Base-by-base conservation (phyloP, 2,888 invertebrate species). In the Lasioglossum marginatum region DNA sequence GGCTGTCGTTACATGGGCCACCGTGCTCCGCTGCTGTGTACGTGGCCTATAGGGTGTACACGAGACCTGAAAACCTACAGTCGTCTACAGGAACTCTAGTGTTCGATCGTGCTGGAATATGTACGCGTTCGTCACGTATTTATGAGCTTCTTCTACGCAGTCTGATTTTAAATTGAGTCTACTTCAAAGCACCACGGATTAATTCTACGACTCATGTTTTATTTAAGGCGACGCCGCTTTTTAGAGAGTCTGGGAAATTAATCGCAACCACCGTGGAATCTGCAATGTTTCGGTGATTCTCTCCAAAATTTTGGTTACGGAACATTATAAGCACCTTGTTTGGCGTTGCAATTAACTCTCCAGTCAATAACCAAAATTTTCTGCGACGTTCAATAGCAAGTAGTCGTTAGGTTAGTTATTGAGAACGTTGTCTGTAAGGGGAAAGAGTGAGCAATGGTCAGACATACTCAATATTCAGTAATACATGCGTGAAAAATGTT, bases 81-180 rank as follows among this genome's bases (percentile, higher is more conserved):
- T 40, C 68, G 77, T 52, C 12, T n/a, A 34, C 31, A 8, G 31
- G 8, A 68, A 75, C 73, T 73, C 45, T 40, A 79, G 81, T 77
- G 75, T 81, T 57, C 57, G 37, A 60, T 85, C 34, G 57, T 73
- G 79, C 77, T 52, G 75, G 79, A 72, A 73, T 82, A 73, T 60
- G 80, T 63, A 79, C 74, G 74, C 66, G 72, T 86, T 87, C 87
- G 81, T 88, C 86, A 86, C 87, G 87, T 92, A 92, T 92, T 92
- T 92, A 90, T 89, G 88, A 88, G 91, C 86, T 79, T 85, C 88
- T 85, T 77, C 86, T 83, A 87, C 87, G 82, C 79, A 63, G 82
- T 78, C 82, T 81, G 90, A 92, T 86, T 92, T 90, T 89, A 92
- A 92, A 92, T 93, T 89, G 87, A 87, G 81, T 87, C 81, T 87